Percentiles rank a stretch among this genome's conserved stretches.
phyloP scores from a whole-genome alignment of 2,888 invertebrate species.

The Volucella zonaria region DNA sequence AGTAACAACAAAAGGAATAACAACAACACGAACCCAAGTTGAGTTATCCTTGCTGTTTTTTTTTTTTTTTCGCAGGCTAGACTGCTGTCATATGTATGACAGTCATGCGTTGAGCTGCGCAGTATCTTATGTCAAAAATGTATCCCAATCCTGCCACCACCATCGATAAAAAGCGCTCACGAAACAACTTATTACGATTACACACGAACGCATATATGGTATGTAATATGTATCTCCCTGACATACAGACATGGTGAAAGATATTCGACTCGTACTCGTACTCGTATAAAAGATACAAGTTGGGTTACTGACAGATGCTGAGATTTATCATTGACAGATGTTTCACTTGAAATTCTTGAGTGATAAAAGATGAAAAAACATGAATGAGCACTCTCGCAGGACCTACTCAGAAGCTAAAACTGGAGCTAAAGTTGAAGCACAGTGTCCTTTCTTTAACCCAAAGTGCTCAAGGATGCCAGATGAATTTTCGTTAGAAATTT shows the following conservation, averaged over 20 bases:
- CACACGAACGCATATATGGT: slow-evolving; percentile 35
- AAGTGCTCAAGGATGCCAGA: slow-evolving; percentile 9
- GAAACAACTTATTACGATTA: slow-evolving; percentile 19
- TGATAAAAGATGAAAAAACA: slow-evolving; percentile 32
- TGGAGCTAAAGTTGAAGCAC: background rate
- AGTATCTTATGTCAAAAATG: slow-evolving; percentile 35
- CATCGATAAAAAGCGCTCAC: background rate
- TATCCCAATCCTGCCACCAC: background rate
- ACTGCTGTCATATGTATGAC: slow-evolving; percentile 40
- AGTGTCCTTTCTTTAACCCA: background rate
- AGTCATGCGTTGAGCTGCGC: slow-evolving; percentile 43
- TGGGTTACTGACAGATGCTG: slow-evolving; percentile 23
- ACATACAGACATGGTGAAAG: background rate
- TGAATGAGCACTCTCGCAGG: slow-evolving; percentile 46
- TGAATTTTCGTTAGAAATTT: slow-evolving; percentile 35
- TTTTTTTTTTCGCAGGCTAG: slow-evolving; percentile 27
- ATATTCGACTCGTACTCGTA: too few species aligned
- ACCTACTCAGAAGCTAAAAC: background rate
- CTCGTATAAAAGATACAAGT: too few species aligned
- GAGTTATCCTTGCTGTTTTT: background rate
- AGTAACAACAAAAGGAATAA: too few species aligned
- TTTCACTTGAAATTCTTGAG: slow-evolving; percentile 51
- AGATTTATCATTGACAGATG: slow-evolving; percentile 68
- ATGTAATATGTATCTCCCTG: slow-evolving; percentile 16
- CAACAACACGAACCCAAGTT: too few species aligned